Percentiles rank a stretch among this genome's conserved stretches.
Conservation (phyloP, 1,140 invertebrate species). For the Neodiprion virginianus region DNA sequence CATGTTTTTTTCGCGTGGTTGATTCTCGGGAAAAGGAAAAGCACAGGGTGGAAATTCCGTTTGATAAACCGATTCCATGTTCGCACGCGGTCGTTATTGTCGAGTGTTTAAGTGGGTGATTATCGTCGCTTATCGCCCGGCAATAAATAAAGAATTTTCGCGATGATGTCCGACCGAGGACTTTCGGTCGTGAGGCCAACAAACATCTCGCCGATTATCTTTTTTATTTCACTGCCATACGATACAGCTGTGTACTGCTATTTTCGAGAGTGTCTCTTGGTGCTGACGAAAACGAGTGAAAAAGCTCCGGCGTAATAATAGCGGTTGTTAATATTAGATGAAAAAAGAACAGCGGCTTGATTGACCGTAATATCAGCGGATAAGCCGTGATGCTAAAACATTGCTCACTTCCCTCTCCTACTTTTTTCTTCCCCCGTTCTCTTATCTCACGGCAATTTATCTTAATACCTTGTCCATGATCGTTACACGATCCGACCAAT, state of each 20-base stretch:
- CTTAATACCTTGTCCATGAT: background rate
- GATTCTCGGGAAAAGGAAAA: background rate
- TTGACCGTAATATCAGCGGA: background rate
- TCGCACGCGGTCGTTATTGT: background rate
- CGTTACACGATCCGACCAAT: background rate
- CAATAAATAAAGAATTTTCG: background rate
- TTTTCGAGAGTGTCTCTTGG: too few relatives aligned
- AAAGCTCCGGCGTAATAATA: too few relatives aligned
- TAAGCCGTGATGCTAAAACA: background rate
- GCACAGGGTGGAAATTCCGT: background rate
- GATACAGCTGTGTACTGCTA: too few relatives aligned
- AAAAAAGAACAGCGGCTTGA: too few relatives aligned
- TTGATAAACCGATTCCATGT: background rate
- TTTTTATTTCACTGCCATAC: too few relatives aligned
- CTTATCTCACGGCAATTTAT: slow-evolving; percentile 1
- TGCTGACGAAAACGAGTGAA: too few relatives aligned
- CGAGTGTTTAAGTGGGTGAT: background rate
- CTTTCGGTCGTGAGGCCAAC: too few relatives aligned
- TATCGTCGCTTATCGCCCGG: background rate
- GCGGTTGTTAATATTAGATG: too few relatives aligned
- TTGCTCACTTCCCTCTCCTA: too few relatives aligned
- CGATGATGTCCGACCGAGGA: too few relatives aligned
- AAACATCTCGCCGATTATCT: too few relatives aligned
- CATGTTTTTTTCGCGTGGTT: too few relatives aligned
- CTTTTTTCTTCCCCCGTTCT: background rate